Evolutionary conservation across 2,888 invertebrate species (phyloP).

Genomic region (Perizoma affinitatum): DNA sequence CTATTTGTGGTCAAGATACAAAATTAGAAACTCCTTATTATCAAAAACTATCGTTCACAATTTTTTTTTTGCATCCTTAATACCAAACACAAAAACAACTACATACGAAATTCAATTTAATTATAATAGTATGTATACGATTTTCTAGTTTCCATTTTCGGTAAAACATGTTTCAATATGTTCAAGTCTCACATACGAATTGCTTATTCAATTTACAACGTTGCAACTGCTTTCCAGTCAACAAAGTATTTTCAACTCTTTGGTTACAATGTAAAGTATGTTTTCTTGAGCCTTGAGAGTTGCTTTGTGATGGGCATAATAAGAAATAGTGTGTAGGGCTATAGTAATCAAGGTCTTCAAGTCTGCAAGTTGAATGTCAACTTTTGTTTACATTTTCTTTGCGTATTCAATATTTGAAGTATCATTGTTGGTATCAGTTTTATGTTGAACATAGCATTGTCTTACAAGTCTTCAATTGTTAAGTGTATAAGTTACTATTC

Average conservation of each 20-base stretch:
- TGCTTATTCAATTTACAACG: slow-evolving; percentile 27
- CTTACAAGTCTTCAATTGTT: slow-evolving; percentile 8
- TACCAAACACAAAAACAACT: slow-evolving; percentile 66
- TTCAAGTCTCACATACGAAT: slow-evolving; percentile 53
- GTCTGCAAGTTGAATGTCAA: slow-evolving; percentile 77
- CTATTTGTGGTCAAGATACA: too few relatives aligned
- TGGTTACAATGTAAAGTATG: slow-evolving; percentile 24
- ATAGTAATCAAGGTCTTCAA: slow-evolving; percentile 75
- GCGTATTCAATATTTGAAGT: slow-evolving; percentile 20
- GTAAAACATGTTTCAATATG: slow-evolving; percentile 70
- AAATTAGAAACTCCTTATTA: too few relatives aligned
- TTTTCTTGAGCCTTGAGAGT: slow-evolving; percentile 37
- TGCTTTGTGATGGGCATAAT: slow-evolving; percentile 43
- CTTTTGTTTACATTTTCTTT: slow-evolving; percentile 69
- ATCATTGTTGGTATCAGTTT: slow-evolving; percentile 13
- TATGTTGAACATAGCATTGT: slow-evolving; percentile 13
- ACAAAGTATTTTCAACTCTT: slow-evolving; percentile 31
- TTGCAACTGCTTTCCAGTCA: slow-evolving; percentile 30
- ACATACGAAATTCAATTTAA: slow-evolving; percentile 2
- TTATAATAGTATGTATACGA: slow-evolving; percentile 34
- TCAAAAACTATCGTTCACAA: slow-evolving; percentile 10
- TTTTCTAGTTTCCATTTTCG: slow-evolving; percentile 83
- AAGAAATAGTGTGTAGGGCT: slow-evolving; percentile 49
- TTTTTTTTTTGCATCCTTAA: slow-evolving; percentile 52
- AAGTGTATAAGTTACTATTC: slow-evolving; percentile 2